A percentile compares a stretch with the other conserved stretches of the same genome.
Conservation (phyloP, 2,113 vertebrate genomes). For the Malurus alboscapulatus region DNA sequence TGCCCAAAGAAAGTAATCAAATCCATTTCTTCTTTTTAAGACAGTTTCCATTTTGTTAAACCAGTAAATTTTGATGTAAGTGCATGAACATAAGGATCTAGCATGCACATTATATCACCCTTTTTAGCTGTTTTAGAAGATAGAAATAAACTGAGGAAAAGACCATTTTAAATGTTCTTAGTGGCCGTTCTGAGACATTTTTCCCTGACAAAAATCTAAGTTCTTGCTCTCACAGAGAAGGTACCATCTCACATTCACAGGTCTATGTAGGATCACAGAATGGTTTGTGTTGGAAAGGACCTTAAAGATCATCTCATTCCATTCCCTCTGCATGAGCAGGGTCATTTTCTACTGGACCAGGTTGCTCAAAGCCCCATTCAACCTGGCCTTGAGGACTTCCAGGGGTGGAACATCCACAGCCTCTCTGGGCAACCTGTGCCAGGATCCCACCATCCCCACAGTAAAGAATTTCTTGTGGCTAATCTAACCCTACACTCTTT, state of each 20-base stretch:
- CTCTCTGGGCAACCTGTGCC: background rate
- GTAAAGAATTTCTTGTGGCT: background rate
- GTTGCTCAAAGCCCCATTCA: background rate
- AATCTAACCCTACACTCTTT: background rate
- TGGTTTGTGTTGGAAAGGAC: background rate
- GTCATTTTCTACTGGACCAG: background rate
- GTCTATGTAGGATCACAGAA: background rate
- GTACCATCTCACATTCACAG: background rate
- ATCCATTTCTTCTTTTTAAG: background rate
- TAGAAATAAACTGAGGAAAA: background rate
- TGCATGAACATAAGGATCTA: background rate
- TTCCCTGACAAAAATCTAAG: background rate
- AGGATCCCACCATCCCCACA: background rate
- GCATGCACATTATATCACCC: background rate
- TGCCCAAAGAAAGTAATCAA: background rate
- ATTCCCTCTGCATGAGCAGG: background rate
- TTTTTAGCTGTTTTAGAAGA: background rate
- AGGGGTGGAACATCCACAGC: background rate
- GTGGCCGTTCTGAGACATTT: background rate
- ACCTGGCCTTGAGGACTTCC: background rate
- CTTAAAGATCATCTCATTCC: background rate
- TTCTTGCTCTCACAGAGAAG: background rate
- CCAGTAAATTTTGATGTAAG: background rate
- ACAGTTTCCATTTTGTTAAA: background rate
- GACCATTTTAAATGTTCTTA: background rate